phyloP scores from a whole-genome alignment of 2,888 invertebrate genomes.

The Shargacucullia verbasci region DNA sequence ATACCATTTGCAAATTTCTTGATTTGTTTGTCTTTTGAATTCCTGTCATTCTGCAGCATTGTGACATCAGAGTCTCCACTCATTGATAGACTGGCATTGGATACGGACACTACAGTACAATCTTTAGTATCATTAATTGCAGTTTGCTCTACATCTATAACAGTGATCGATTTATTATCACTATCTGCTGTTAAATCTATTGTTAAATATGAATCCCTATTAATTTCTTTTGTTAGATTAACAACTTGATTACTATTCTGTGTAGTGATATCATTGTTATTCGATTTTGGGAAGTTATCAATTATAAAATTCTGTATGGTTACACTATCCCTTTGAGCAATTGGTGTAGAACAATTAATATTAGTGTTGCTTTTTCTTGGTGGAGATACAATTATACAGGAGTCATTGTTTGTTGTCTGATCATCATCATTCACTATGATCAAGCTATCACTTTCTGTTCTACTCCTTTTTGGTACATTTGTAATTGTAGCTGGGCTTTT shows the following conservation, averaged over 20 bases:
- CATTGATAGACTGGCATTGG: slow-evolving; percentile 65
- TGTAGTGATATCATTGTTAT: slow-evolving; percentile 39
- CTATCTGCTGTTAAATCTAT: slow-evolving; percentile 76
- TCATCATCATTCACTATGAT: slow-evolving; percentile 67
- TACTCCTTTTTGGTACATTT: slow-evolving; percentile 19
- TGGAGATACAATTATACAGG: slow-evolving; percentile 50
- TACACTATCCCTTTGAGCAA: slow-evolving; percentile 38
- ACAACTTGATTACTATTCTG: slow-evolving; percentile 59
- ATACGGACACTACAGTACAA: slow-evolving; percentile 65
- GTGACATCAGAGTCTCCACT: slow-evolving; percentile 81
- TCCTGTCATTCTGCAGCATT: slow-evolving; percentile 60
- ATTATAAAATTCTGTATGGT: slow-evolving; percentile 42
- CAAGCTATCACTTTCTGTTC: slow-evolving; percentile 32
- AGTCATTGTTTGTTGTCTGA: slow-evolving; percentile 42
- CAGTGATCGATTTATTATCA: slow-evolving; percentile 38
- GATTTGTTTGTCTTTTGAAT: slow-evolving; percentile 56
- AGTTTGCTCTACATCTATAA: slow-evolving; percentile 68
- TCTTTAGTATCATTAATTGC: slow-evolving; percentile 58
- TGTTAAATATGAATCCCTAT: slow-evolving; percentile 73
- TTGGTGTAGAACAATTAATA: slow-evolving; percentile 73
- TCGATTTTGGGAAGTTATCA: slow-evolving; percentile 40
- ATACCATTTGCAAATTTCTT: slow-evolving; percentile 72
- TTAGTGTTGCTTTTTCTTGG: slow-evolving; percentile 43
- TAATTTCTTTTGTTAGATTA: slow-evolving; percentile 70
- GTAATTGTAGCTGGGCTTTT: slow-evolving; percentile 16